Base-by-base conservation (phyloP, 2,113 vertebrate genomes). In the Pygoscelis antarcticus region DNA sequence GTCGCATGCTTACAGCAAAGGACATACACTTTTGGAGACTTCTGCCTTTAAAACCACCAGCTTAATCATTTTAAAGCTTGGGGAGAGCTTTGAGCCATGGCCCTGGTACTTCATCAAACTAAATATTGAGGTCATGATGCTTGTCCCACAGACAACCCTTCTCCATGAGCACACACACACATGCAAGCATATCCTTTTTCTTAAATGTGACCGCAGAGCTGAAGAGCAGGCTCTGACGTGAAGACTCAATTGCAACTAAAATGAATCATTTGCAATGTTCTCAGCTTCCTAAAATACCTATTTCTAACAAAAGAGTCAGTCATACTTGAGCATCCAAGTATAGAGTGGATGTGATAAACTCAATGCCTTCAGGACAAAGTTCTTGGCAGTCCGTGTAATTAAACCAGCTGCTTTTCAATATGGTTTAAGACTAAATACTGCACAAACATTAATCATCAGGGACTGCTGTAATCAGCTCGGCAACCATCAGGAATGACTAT, bases 391-490 rank as follows among this genome's bases (percentile, higher is more conserved):
- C 47, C 0, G 0, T 95, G 92, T 93, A 96, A 97, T 97, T 96
- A 96, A 97, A 93, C n/a, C 92, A 95, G 91, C 86, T 95, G 95
- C 74, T 95, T 96, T 96, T 96, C 97, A 95, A 32, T 89, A 95
- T 65, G 89, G 72, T 84, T 96, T 94, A 94, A 95, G 74, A 91
- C 87, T 95, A 95, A 97, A 91, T 82, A 92, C 77, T 94, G 62
- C 91, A 91, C 77, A 91, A 97, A 95, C 93, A 91, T 85, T 95
- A 95, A 96, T 95, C 94, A 96, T n/a, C 49, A 79, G 91, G 74
- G 92, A 92, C 86, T 89, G 86, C 86, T 91, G 82, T 81, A 97
- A 94, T 95, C 79, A 95, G 79, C 93, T 93, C 2, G 0, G 87
- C 80, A 95, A 36, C 76, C 13, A 0, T 74, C 80, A 72, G n/a